Evolutionary conservation across 2,113 vertebrate genomes (phyloP).

Genomic region (Grammomys surdaster): DNA sequence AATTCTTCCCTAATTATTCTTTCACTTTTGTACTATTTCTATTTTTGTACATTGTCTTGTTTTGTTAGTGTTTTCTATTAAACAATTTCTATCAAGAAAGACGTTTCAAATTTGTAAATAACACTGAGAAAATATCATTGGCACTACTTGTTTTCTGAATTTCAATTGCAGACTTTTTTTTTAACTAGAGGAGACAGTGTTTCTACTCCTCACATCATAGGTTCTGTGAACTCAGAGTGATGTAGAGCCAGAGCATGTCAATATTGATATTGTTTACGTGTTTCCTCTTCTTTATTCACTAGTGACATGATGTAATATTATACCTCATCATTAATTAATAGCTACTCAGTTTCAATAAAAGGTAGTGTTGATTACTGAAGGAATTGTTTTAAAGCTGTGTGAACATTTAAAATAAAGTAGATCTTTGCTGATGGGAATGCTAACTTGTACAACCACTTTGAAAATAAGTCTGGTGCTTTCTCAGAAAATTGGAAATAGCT

Average conservation of each 20-base stretch:
- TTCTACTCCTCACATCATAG: background rate
- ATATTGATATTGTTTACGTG: background rate
- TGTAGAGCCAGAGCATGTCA: background rate
- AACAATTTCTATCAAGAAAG: no score
- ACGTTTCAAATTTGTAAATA: no score
- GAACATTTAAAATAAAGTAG: background rate
- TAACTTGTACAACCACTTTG: no score
- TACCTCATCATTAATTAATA: background rate
- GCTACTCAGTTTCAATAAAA: background rate
- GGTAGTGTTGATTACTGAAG: background rate
- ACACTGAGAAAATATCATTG: background rate
- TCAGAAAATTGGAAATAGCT: no score
- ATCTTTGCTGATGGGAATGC: no score
- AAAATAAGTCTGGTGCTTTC: no score
- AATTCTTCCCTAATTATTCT: no score
- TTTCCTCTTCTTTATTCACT: slow-evolving; percentile 10
- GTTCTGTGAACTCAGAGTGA: background rate
- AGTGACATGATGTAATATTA: background rate
- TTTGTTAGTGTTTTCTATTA: no score
- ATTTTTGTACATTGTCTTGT: no score
- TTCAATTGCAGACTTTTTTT: background rate
- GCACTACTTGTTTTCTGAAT: background rate
- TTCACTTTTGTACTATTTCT: no score
- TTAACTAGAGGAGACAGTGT: background rate
- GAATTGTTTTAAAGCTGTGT: background rate